Percentiles rank a stretch among this genome's conserved stretches.
Conservation (phyloP, 1,140 invertebrate genomes). For the Micrasema longulum region DNA sequence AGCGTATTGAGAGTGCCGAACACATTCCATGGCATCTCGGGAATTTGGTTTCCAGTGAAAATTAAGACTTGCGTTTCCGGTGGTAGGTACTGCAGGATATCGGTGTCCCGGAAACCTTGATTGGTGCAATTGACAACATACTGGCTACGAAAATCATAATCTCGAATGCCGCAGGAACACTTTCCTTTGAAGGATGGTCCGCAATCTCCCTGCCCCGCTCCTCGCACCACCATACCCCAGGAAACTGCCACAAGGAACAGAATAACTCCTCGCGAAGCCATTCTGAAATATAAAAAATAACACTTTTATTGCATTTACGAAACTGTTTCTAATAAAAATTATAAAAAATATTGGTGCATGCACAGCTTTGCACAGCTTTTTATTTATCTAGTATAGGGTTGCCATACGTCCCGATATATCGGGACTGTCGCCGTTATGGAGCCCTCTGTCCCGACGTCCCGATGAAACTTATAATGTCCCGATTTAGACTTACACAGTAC, state of each 20-base stretch:
- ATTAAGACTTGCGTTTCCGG: slow-evolving; percentile 77
- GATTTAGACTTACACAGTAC: too few relatives aligned
- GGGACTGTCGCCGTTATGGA: too few relatives aligned
- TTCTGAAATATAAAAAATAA: slow-evolving; percentile 9
- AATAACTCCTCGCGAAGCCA: background rate
- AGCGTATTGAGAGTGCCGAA: slow-evolving; percentile 75
- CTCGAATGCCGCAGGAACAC: slow-evolving; percentile 69
- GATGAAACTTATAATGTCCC: too few relatives aligned
- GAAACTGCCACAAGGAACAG: background rate
- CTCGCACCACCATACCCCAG: background rate
- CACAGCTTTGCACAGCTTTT: too few relatives aligned
- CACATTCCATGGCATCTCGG: slow-evolving; percentile 77
- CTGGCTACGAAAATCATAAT: slow-evolving; percentile 67
- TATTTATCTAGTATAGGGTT: too few relatives aligned
- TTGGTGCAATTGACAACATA: slow-evolving; percentile 83
- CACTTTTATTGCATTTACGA: too few relatives aligned
- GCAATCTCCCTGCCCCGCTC: slow-evolving; percentile 55
- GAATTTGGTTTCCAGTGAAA: slow-evolving; percentile 79
- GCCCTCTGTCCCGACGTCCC: too few relatives aligned
- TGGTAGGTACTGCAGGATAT: slow-evolving; percentile 74
- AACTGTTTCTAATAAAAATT: too few relatives aligned
- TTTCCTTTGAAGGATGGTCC: slow-evolving; percentile 64
- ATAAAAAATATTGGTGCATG: too few relatives aligned
- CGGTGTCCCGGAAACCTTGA: slow-evolving; percentile 70
- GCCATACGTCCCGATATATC: too few relatives aligned